Base-by-base conservation (phyloP, 2,797 vertebrate species). In the Pygocentrus nattereri region DNA sequence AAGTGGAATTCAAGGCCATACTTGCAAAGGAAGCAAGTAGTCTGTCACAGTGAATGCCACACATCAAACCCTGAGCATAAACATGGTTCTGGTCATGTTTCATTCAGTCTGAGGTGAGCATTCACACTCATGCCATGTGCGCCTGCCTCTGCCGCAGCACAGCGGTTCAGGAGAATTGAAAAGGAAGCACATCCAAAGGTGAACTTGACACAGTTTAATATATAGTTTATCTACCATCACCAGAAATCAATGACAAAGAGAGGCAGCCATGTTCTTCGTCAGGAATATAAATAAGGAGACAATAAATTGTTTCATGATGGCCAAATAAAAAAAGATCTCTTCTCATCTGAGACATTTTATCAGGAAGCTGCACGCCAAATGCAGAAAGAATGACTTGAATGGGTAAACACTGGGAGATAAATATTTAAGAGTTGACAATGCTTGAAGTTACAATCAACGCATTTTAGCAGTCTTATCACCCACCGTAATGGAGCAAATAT, bases 201-300 rank as follows among this genome's bases (percentile, higher is more conserved):
- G 80, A 76, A 38, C 69, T 73, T 84, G 68, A 31, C 41, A 65
- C 58, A 65, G 38, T 77, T 80, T 84, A 59, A 67, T 38, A 74
- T 74, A 61, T 80, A 27, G 47, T 70, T 80, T 80, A 76, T 84
- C 58, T 50, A 73, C 59, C 56, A 16, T 38, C 52, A 47, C 31
- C 44, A 74, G 61, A 81, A 81, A 69, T 81, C 67, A 78, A 84
- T 84, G 41, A 1, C 65, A 76, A 76, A 76, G 23, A 27, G 30
- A 41, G 65, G 62, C 69, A 67, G 79, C 52, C 41, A 54, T 80
- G 80, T 30, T 62, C 62, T 7, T 77, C 31, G 59, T 78, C 74
- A 74, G 54, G 83, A 81, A 81, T 84, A 84, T 77, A 78, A 84
- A 84, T 74, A 74, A 74, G 72, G 76, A 61, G 74, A 16, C 38